These are phyloP conservation scores for Ephialtes manifestator DNA, from an alignment of 2,888 invertebrate species.

Conservation along the genomic window DNA sequence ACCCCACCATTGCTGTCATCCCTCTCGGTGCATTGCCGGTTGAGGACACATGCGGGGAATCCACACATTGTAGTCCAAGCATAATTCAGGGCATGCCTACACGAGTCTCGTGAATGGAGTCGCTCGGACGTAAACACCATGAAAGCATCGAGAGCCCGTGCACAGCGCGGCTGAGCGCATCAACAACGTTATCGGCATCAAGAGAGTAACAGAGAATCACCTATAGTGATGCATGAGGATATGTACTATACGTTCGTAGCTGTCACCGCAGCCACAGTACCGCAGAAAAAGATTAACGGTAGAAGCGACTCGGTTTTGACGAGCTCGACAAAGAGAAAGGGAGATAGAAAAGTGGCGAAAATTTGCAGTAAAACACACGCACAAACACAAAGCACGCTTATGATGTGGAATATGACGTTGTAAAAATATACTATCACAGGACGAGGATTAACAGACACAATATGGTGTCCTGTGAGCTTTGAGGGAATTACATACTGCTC, in stretches of 20 bases:
- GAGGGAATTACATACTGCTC: background rate
- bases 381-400: background rate
- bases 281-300: slow-evolving; percentile 43
- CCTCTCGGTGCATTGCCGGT: slow-evolving; percentile 1
- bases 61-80: slow-evolving; percentile 41
- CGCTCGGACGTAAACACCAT: slow-evolving; percentile 51
- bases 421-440: background rate
- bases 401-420: background rate
- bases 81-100: slow-evolving; percentile 56
- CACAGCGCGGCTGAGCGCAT: slow-evolving; percentile 45
- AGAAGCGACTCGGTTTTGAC: slow-evolving; percentile 27
- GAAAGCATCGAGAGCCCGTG: slow-evolving; percentile 39
- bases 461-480: background rate
- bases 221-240: background rate
- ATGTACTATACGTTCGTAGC: background rate
- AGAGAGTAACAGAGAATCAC: slow-evolving; percentile 25
- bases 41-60: background rate
- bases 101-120: slow-evolving; percentile 52
- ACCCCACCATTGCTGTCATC: slow-evolving; percentile 8
- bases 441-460: background rate
- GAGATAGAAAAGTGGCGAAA: slow-evolving; percentile 11
- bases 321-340: slow-evolving; percentile 3
- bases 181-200: slow-evolving; percentile 45
- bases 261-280: background rate
- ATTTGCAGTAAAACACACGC: slow-evolving; percentile 1